phyloP scores from a whole-genome alignment of 1,140 invertebrate species.

The Papilio dardanus region DNA sequence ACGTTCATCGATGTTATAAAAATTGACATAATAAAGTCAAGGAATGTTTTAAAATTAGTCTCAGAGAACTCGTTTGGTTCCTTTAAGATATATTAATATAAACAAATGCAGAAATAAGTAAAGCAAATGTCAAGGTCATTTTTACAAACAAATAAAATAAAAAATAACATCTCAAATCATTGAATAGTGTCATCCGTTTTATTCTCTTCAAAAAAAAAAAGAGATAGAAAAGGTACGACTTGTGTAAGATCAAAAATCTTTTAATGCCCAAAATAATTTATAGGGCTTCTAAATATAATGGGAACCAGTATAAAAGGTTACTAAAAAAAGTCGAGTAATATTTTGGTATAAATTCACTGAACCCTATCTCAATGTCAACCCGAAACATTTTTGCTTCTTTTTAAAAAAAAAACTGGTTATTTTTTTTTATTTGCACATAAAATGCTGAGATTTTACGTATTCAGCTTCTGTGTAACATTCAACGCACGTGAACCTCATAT shows the following conservation, averaged over 20 bases:
- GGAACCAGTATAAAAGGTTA: not conserved
- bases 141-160: conserved; percentile 10
- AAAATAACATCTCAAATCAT: not conserved
- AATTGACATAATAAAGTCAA: not conserved
- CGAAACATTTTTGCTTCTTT: not conserved
- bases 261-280: no score
- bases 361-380: not conserved
- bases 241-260: not conserved
- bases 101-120: not conserved
- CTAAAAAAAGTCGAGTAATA: not conserved
- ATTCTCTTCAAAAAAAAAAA: no score
- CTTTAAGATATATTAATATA: conserved; percentile 3
- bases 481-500: not conserved
- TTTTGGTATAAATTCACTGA: no score
- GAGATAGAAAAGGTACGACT: no score
- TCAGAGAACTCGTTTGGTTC: not conserved
- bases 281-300: not conserved
- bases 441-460: not conserved
- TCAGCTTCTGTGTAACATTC: not conserved
- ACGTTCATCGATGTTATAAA: not conserved
- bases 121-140: conserved; percentile 5
- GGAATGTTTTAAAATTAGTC: not conserved
- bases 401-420: not conserved
- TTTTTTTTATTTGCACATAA: not conserved
- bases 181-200: no score